Conservation (phyloP, 2,113 vertebrate genomes). For the Hippopotamus amphibius region DNA sequence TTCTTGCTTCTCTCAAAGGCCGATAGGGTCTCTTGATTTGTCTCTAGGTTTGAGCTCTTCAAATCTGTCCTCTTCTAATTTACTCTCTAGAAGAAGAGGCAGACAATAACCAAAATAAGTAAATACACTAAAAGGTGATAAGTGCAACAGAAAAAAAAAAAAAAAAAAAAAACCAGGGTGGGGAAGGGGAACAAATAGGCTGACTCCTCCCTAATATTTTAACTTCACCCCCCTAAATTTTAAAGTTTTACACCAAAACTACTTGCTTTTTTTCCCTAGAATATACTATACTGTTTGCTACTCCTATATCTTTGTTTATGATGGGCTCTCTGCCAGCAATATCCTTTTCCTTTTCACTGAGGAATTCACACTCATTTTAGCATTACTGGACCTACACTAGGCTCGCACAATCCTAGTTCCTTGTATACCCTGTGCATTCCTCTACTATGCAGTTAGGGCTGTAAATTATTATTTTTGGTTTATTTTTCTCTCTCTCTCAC, state of each 20-base stretch:
- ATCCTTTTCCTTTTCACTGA: not conserved
- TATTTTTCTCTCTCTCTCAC: not conserved
- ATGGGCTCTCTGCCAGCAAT: not conserved
- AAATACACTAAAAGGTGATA: not conserved
- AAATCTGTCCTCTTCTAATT: not conserved
- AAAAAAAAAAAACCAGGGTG: not conserved
- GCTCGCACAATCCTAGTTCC: not conserved
- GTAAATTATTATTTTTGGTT: not conserved
- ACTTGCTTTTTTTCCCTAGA: not conserved
- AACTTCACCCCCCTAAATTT: not conserved
- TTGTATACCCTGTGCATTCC: not conserved
- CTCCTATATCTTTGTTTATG: not conserved
- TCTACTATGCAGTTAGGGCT: not conserved
- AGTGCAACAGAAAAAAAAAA: not conserved
- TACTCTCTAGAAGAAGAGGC: not conserved
- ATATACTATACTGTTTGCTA: not conserved
- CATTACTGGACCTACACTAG: not conserved
- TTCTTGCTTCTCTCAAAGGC: not conserved
- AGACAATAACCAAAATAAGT: not conserved
- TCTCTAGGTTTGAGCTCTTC: not conserved
- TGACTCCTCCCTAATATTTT: not conserved
- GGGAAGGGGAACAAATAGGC: accelerated
- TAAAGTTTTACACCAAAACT: not conserved
- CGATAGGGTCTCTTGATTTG: not conserved
- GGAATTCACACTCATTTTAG: not conserved